Evolutionary conservation across 2,888 invertebrate genomes (phyloP), one percentile per base, ranked within the genome.

Genomic region (Volucella bombylans): DNA sequence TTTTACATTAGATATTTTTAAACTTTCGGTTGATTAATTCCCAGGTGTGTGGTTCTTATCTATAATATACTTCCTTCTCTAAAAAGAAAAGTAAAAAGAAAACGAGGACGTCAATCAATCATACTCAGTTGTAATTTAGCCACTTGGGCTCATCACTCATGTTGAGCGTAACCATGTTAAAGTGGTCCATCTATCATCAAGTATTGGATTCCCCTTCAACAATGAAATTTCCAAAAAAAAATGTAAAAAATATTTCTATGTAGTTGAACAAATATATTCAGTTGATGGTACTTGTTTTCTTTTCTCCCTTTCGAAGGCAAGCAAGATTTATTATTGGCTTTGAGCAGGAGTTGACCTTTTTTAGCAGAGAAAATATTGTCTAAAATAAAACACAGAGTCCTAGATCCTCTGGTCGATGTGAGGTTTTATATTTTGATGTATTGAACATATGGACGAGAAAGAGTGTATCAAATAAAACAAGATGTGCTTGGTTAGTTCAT

Each of bases 301-400:
- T 59, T 52, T 43, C 11, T 38, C 41, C 62, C 31, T 31, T 31
- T 6, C 39, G 43, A 55, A 54, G 49, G 50, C 18, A 49, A 55
- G 55, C 31, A 69, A 72, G 78, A 78, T 82, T 78, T 82, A 82
- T 78, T 82, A 82, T 78, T 82, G 50, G 82, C 72, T 67, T 54
- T 50, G 54, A 67, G 49, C 72, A 62, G 67, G 38, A 72, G 54
- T 78, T 77, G 72, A 67, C 72, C 67, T 49, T 72, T 67, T 59
- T 68, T 67, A 54, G 57, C 39, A 39, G 23, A 59, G 43, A n/a
- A 31, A n/a, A 61, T 23, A 54, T n/a, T n/a, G n/a, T n/a, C n/a
- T 12, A 54, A 54, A 23, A 38, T 9, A 14, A 41, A 52, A 52
- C 15, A 11, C 14, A 45, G 38, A 4, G 31, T 31, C 31, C 31